Evolutionary conservation across 2,888 invertebrate genomes (phyloP).

Genomic region (Pseudococcus jackbeardsleyi): DNA sequence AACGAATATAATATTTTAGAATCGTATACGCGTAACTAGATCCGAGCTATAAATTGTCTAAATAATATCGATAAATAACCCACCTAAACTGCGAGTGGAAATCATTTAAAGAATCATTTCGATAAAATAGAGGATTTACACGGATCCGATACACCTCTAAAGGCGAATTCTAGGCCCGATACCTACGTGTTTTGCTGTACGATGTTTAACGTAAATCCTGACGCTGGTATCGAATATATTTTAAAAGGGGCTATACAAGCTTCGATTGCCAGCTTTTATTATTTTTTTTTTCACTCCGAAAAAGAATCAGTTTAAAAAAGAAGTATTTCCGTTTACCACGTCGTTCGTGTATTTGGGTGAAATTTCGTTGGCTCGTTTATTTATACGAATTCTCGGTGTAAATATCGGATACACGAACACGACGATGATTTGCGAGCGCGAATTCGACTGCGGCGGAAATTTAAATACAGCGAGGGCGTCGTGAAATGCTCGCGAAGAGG

Average conservation of each 20-base stretch:
- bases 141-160: neutral
- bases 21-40: neutral
- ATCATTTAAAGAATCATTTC: slow-evolving; percentile 60
- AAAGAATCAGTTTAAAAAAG: neutral
- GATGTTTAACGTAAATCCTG: slow-evolving; percentile 63
- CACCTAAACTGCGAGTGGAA: slow-evolving; percentile 9
- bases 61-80: slow-evolving; percentile 63
- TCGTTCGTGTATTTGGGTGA: slow-evolving; percentile 8
- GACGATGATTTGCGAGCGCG: slow-evolving; percentile 60
- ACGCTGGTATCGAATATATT: neutral
- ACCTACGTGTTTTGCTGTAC: slow-evolving; percentile 13
- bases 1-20: slow-evolving; percentile 22
- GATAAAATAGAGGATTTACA: slow-evolving; percentile 11
- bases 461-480: slow-evolving; percentile 44
- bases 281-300: neutral
- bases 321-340: slow-evolving; percentile 20
- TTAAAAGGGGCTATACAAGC: neutral
- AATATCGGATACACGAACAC: slow-evolving; percentile 22
- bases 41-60: slow-evolving; percentile 47
- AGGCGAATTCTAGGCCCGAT: neutral
- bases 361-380: slow-evolving; percentile 41
- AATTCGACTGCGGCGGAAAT: slow-evolving; percentile 54
- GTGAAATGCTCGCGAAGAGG: slow-evolving; percentile 9
- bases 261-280: neutral
- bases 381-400: slow-evolving; percentile 35